Conservation (phyloP, 2,113 vertebrate genomes). For the Takifugu bimaculatus region DNA sequence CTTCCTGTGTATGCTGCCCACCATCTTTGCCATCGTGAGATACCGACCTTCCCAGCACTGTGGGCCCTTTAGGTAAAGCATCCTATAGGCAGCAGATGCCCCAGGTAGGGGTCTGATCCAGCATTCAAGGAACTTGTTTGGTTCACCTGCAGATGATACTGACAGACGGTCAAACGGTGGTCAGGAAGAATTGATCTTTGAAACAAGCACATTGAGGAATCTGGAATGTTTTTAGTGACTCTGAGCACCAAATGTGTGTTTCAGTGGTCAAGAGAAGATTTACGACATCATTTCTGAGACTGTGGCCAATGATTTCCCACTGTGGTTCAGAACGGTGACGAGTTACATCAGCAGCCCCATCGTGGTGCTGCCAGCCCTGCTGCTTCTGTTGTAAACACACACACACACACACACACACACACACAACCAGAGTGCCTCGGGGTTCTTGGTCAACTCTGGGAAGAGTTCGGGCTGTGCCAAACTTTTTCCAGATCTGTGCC, state of each 20-base stretch:
- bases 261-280: conserved; percentile 95
- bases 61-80: conserved; percentile 91
- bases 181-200: no score
- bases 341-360: conserved; percentile 92
- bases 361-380: conserved; percentile 86
- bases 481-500: no score
- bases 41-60: conserved; percentile 90
- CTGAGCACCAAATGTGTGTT: conserved; percentile 18
- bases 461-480: no score
- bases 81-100: background rate
- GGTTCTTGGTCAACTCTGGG: no score
- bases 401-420: background rate
- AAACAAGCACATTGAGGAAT: no score
- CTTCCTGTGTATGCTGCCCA: conserved; percentile 96
- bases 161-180: no score
- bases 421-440: background rate
- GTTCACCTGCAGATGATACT: background rate
- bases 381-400: conserved; percentile 89
- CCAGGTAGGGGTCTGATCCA: no score
- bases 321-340: conserved; percentile 86
- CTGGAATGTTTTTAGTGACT: background rate
- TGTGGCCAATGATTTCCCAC: conserved; percentile 83
- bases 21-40: conserved; percentile 90
- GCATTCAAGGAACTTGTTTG: background rate
- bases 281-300: conserved; percentile 97